Evolutionary conservation across 2,888 invertebrate genomes (phyloP).

Genomic region (Ramazzottius varieornatus): DNA sequence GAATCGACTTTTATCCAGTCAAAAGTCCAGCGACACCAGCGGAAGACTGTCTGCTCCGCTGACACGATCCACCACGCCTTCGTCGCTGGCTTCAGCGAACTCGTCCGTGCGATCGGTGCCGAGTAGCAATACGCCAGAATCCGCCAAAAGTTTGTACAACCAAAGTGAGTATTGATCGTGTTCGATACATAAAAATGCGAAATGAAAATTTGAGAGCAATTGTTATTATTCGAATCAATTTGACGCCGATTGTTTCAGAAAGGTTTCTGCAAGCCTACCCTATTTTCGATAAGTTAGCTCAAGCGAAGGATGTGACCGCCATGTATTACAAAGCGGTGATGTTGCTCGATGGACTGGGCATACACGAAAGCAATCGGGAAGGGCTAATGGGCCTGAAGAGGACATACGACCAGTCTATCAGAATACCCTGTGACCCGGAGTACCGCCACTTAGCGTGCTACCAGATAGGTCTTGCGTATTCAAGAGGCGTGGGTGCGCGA

Average conservation of each 20-base stretch:
- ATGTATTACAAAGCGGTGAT: conserved; percentile 1
- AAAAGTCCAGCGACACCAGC: too few species aligned
- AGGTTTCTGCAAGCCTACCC: neutral
- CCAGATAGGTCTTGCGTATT: neutral
- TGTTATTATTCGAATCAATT: too few species aligned
- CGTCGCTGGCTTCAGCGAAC: too few species aligned
- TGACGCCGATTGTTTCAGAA: too few species aligned
- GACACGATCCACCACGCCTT: too few species aligned
- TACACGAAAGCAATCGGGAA: neutral
- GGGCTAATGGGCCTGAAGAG: neutral
- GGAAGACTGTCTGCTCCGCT: too few species aligned
- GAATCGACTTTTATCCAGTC: too few species aligned
- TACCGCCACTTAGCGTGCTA: neutral
- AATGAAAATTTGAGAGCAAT: neutral
- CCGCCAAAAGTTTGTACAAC: too few species aligned
- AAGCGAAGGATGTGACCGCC: neutral
- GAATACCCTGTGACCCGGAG: neutral
- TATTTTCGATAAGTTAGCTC: neutral
- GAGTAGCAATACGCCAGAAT: too few species aligned
- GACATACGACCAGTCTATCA: neutral
- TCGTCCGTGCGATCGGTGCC: too few species aligned
- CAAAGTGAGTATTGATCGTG: too few species aligned
- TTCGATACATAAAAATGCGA: neutral
- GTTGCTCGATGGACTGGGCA: neutral
- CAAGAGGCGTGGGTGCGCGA: neutral